Evolutionary conservation across 2,113 vertebrate species (phyloP), one percentile per base, ranked within the genome.

Genomic region (Glaucomys volans): DNA sequence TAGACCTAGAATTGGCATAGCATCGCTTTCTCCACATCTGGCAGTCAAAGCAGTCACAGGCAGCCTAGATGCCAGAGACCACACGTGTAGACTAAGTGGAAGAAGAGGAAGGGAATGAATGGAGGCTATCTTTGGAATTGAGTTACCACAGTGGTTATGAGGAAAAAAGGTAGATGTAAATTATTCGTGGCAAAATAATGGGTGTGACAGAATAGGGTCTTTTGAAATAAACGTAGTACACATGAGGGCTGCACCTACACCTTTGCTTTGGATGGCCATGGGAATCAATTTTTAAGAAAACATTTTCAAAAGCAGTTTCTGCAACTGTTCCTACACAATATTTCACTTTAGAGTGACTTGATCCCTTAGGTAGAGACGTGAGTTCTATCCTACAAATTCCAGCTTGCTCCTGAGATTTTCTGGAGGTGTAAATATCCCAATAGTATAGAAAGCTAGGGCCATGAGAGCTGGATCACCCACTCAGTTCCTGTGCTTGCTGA

Each of bases 301-400:
- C 12, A 4, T 81, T 86, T 57, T 77, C 69, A 40, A 95, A 81
- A 30, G 93, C 17, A 4, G 0, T 86, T 86, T 54, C 24, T 44
- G 2, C n/a, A 91, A 47, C 40, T 89, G 26, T 87, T 32, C 40
- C 64, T 92, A 59, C 3, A 44, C 76, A 82, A 47, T 47, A 81
- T 80, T 84, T 97, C 69, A 42, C 72, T 32, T 96, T 95, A 79
- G 22, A 32, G 90, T n/a, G 44, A 87, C 30, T 82, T 1, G 7
- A 13, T 91, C 28, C 12, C 32, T n/a, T 69, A 50, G 67, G 47
- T 69, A 47, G 47, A 94, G 50, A 71, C 54, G 44, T 1, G 82
- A 40, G 37, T 87, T 81, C 90, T 64, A 44, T 79, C 42, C 30
- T 67, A 52, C 87, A 77, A 44, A 42, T 94, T 90, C 64, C 28